These are phyloP conservation scores for Epizoanthus stellaris DNA, from an alignment of 92 coral and sea anemone species.

Conservation along the genomic window DNA sequence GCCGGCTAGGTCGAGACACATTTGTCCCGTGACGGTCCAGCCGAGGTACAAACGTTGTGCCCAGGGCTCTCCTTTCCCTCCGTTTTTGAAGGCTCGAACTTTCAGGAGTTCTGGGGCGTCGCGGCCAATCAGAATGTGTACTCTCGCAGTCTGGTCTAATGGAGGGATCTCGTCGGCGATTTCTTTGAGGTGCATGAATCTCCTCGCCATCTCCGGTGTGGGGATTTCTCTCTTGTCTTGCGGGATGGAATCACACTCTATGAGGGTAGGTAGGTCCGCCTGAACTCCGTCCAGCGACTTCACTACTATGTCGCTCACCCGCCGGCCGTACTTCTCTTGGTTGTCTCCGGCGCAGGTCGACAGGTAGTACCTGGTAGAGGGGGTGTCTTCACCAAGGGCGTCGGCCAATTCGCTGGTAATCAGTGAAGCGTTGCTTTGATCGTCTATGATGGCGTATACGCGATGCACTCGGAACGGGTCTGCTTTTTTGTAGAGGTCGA, in stretches of 20 bases:
- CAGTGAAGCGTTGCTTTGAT: conserved; percentile 29
- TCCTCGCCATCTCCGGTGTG: conserved; percentile 54
- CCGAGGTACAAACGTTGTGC: conserved; percentile 15
- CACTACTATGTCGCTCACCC: conserved; percentile 26
- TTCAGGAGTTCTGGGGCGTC: conserved; percentile 55
- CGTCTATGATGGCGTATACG: conserved; percentile 25
- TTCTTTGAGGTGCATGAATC: conserved; percentile 47
- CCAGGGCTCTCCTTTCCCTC: conserved; percentile 54
- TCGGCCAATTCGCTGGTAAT: conserved; percentile 50
- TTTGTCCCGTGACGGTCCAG: conserved; percentile 30
- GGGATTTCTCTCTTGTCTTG: conserved; percentile 52
- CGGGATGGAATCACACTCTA: conserved; percentile 53
- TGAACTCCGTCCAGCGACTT: conserved; percentile 1
- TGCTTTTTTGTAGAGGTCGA: conserved; percentile 7
- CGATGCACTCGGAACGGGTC: neutral
- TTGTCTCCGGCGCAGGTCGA: conserved; percentile 51
- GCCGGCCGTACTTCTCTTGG: conserved; percentile 52
- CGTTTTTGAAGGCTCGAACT: conserved; percentile 51
- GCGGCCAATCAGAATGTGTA: conserved; percentile 46
- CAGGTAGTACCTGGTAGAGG: conserved; percentile 49
- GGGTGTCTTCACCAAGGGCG: conserved; percentile 43
- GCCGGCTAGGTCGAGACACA: conserved; percentile 26
- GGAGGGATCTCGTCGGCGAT: conserved; percentile 61
- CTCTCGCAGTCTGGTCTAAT: conserved; percentile 19
- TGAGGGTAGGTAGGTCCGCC: conserved; percentile 38